A percentile compares a stretch with the other conserved stretches of the same genome.
Conservation (phyloP, 2,113 vertebrate species). For the Pteropus alecto region DNA sequence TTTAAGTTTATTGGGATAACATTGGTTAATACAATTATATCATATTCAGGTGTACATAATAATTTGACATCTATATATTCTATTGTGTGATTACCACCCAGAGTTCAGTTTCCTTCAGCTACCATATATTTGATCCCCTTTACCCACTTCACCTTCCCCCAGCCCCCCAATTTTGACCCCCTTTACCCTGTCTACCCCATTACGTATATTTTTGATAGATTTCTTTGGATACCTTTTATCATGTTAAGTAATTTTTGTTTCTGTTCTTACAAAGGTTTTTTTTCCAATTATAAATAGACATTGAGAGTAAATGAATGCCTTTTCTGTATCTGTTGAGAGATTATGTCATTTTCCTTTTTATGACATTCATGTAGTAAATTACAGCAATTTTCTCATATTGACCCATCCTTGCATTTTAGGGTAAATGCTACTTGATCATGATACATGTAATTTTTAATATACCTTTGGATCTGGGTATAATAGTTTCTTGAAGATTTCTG, state of each 20-base stretch:
- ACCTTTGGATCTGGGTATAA: not conserved
- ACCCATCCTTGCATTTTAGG: not conserved
- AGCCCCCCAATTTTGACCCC: too few relatives aligned
- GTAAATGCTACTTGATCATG: not conserved
- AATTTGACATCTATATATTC: too few relatives aligned
- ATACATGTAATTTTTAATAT: not conserved
- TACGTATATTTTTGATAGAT: too few relatives aligned
- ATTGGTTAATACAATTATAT: too few relatives aligned
- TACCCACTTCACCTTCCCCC: too few relatives aligned
- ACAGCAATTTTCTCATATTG: not conserved
- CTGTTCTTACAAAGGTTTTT: not conserved
- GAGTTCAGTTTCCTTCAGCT: too few relatives aligned
- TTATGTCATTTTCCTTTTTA: not conserved
- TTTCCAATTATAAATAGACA: conserved; percentile 38
- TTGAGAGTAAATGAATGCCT: not conserved
- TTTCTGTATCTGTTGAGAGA: not conserved
- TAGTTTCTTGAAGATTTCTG: not conserved
- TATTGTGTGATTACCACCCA: too few relatives aligned
- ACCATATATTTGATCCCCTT: too few relatives aligned
- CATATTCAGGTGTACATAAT: too few relatives aligned
- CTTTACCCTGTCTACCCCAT: too few relatives aligned
- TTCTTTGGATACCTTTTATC: not conserved
- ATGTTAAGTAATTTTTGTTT: not conserved
- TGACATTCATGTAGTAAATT: not conserved
- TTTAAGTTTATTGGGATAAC: too few relatives aligned